Conservation (phyloP, 2,113 vertebrate genomes). For the Excalfactoria chinensis region DNA sequence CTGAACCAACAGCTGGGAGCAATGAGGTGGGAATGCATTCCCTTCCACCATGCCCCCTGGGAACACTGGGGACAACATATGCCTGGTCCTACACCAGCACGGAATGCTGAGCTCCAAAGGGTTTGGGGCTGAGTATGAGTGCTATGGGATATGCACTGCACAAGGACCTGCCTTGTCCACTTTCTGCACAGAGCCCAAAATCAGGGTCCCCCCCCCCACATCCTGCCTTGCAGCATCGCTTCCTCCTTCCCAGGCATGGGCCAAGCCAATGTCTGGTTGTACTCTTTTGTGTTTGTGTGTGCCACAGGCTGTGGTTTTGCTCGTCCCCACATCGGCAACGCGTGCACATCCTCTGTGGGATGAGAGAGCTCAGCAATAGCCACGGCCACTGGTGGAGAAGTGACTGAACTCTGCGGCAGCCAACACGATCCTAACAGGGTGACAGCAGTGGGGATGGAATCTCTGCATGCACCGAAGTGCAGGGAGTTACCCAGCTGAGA, state of each 20-base stretch:
- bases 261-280: not conserved
- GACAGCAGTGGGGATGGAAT: not conserved
- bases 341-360: fast-evolving
- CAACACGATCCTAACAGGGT: not conserved
- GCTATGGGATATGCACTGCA: not conserved
- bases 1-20: not conserved
- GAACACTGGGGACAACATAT: not conserved
- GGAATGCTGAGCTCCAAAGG: not conserved
- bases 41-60: not conserved
- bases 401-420: fast-evolving
- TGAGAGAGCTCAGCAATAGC: not conserved
- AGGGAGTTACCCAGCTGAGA: not conserved
- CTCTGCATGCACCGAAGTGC: not conserved
- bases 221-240: not conserved
- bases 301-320: not conserved
- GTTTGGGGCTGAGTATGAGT: not conserved
- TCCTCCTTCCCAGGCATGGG: not conserved
- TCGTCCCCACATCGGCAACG: not conserved
- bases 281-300: not conserved
- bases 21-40: fast-evolving
- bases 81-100: fast-evolving
- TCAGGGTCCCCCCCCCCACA: not conserved
- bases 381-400: not conserved
- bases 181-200: not conserved
- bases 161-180: not conserved